These are phyloP conservation scores for Istiophorus platypterus DNA, from an alignment of 2,113 vertebrate species.

Conservation along the genomic window DNA sequence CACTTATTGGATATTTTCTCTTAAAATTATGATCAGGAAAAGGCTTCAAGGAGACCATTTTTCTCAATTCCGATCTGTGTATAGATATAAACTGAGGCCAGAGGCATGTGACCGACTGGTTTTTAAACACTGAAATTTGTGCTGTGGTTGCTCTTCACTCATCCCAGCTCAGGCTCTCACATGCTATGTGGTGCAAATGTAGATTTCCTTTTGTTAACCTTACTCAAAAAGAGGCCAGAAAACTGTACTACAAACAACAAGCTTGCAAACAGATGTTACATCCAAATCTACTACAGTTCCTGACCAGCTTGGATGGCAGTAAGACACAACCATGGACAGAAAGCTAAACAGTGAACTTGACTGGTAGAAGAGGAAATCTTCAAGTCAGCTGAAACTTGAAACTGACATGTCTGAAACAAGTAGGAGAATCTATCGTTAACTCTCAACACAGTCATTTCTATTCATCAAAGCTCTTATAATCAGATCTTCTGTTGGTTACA, in stretches of 20 bases:
- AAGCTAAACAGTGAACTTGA: neutral
- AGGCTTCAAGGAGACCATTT: constrained; percentile 17
- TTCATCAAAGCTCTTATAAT: neutral
- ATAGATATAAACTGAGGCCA: neutral
- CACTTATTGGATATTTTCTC: constrained; percentile 13
- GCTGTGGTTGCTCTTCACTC: too few species aligned
- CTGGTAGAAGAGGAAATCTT: neutral
- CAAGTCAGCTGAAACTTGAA: neutral
- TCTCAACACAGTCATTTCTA: neutral
- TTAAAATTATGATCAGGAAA: constrained; percentile 10
- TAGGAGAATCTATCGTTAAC: neutral
- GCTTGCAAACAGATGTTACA: neutral
- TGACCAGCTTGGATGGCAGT: neutral
- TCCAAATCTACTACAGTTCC: neutral
- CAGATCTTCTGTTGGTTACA: neutral
- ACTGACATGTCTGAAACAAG: neutral
- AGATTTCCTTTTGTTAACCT: neutral
- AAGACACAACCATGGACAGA: neutral
- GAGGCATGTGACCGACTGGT: neutral
- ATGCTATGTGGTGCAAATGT: neutral
- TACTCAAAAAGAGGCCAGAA: neutral
- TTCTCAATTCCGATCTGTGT: constrained; percentile 1
- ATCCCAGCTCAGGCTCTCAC: neutral
- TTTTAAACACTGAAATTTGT: neutral
- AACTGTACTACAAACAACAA: neutral